Evolutionary conservation across 2,888 invertebrate genomes (phyloP), one percentile per base, ranked within the genome.

Genomic region (Nymphalis urticae): DNA sequence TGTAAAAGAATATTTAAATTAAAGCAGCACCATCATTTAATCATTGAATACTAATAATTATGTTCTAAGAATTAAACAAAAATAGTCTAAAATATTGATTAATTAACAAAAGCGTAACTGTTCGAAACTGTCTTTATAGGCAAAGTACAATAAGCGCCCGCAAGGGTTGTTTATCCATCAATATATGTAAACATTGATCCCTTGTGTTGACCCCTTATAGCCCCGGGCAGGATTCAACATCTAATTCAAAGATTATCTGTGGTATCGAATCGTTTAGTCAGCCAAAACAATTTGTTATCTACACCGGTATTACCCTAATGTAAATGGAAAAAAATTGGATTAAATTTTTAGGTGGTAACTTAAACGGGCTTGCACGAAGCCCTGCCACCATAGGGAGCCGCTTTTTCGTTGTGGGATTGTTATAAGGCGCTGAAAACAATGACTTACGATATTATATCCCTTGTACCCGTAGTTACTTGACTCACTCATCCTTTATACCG

Each of bases 161-260:
- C 58, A 4, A 58, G 58, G 58, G 19, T 27, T 58, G 17, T 58
- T n/a, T 62, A 67, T 67, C 66, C 50, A 62, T 62, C 67, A 67
- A 67, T 67, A 67, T 62, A 62, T 67, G 67, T 67, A 67, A 67
- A 67, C 67, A 67, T 54, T 53, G 66, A 54, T 66, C 53, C 62
- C 62, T 56, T 47, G 47, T 67, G 62, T 62, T 66, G 66, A 66
- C 62, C 66, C 66, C 62, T 62, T 48, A 54, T 56, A 56, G 62
- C 62, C 56, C 50, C 67, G 62, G 67, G 67, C 67, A 19, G 36
- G 42, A 32, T 32, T 21, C 24, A 10, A 42, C 19, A 58, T 36
- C n/a, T 19, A 21, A 21, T 13, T 67, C 62, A 36, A 56, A 56
- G 58, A 67, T 67, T 67, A 67, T 67, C 62, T 66, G 21, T 24